Conservation (phyloP, 1,140 invertebrate species). For the Nomia melanderi region DNA sequence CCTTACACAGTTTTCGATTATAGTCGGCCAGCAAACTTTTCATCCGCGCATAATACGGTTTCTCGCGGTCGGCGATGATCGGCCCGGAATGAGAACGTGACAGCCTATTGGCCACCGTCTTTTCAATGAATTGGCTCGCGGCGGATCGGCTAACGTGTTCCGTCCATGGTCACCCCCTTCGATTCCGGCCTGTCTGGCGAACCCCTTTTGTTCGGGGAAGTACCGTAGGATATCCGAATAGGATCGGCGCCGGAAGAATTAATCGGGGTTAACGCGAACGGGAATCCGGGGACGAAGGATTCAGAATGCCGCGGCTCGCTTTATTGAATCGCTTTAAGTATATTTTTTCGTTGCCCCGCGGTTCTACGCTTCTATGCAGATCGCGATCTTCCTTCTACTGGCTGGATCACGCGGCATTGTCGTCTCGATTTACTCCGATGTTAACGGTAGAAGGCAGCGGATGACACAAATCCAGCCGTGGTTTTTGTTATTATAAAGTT, state of each 20-base stretch:
- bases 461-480: too few species aligned
- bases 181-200: conserved; percentile 9
- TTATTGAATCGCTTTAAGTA: not conserved
- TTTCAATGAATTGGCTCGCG: conserved; percentile 60
- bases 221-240: conserved; percentile 10
- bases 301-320: not conserved
- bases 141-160: conserved; percentile 56
- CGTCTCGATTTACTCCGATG: too few species aligned
- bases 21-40: too few species aligned
- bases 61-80: conserved; percentile 56
- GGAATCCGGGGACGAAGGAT: not conserved
- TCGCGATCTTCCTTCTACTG: too few species aligned
- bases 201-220: conserved; percentile 23
- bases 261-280: not conserved
- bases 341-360: not conserved
- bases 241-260: not conserved
- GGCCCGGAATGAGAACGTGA: conserved; percentile 49
- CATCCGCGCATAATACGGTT: conserved; percentile 59
- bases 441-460: too few species aligned
- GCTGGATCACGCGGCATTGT: too few species aligned
- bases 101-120: conserved; percentile 59
- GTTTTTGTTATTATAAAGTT: too few species aligned
- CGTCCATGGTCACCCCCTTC: conserved; percentile 36
- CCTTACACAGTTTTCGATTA: too few species aligned
- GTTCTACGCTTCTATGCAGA: not conserved